Base-by-base conservation (phyloP, 2,888 invertebrate species). In the Drosophila flavopinicola region DNA sequence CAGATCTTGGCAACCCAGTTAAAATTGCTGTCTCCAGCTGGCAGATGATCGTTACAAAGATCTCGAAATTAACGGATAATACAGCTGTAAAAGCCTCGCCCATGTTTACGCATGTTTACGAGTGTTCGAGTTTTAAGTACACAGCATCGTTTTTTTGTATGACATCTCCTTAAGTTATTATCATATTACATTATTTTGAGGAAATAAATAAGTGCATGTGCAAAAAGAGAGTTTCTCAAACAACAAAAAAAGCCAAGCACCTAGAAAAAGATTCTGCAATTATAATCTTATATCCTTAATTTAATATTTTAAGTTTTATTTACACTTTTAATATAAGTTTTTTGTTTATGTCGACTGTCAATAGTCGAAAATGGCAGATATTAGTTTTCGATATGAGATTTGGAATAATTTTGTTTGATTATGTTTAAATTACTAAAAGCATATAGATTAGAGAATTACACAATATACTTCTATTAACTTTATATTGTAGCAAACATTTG, bases 41-140 rank as follows among this genome's bases (percentile, higher is more conserved):
- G 6, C 71, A 77, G 71, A 54, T 79, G 77, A 74, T 41, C 53
- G 61, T 59, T 61, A 37, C 44, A 49, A 20, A 45, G 51, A 57
- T 27, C 42, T 53, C n/a, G 20, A 20, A 15, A 48, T 44, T 53
- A 47, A 29, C 33, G 57, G 38, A 49, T 47, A 39, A 61, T 49
- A 15, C 38, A n/a, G 11, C 20, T 30, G 38, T 41, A 11, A 33
- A 38, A 35, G 71, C 56, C 80, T 27, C 63, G 64, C 75, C 75
- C 71, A 68, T 58, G 59, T 39, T 59, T 54, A 41, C 47, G 54
- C 53, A 44, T 70, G 39, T 57, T 56, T 30, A 20, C 23, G 27
- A 37, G 37, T 30, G 29, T 38, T 49, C 37, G 23, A 52, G 42
- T 51, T 27, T 33, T 23, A 27, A 51, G 17, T 39, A 24, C 41